These are phyloP conservation scores for Epizoanthus illoricatus DNA, from an alignment of 92 coral and sea anemone species.

Conservation along the genomic window DNA sequence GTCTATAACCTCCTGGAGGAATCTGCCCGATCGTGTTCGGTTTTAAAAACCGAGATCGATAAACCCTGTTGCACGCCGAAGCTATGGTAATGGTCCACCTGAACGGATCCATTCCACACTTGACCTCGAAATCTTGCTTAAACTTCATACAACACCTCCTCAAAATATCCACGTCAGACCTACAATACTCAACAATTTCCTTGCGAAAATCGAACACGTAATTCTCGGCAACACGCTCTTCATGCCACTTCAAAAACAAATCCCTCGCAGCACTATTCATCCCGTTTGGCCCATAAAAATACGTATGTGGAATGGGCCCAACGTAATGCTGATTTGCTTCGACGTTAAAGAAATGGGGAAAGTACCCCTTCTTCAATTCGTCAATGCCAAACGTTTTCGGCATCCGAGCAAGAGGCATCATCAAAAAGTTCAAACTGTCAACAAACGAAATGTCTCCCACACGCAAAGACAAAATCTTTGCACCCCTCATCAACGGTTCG, in stretches of 20 bases:
- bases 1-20: slow-evolving; percentile 15
- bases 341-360: neutral
- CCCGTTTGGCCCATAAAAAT: neutral
- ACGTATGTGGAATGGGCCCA: neutral
- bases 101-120: slow-evolving; percentile 1
- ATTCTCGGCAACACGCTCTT: neutral
- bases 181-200: slow-evolving; percentile 4
- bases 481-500: slow-evolving; percentile 7
- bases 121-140: neutral
- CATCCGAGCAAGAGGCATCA: slow-evolving; percentile 8
- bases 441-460: neutral
- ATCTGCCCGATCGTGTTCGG: slow-evolving; percentile 1
- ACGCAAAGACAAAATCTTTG: neutral
- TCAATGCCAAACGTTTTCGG: slow-evolving; percentile 10
- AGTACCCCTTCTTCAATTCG: slow-evolving; percentile 22
- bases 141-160: slow-evolving; percentile 24
- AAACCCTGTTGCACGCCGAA: neutral
- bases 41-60: neutral
- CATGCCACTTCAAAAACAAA: neutral
- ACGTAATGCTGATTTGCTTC: neutral
- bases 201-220: slow-evolving; percentile 23
- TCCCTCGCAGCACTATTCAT: neutral
- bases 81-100: neutral
- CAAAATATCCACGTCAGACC: slow-evolving; percentile 24
- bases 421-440: neutral